phyloP scores from a whole-genome alignment of 2,113 vertebrate species.

The Anseranas semipalmata region DNA sequence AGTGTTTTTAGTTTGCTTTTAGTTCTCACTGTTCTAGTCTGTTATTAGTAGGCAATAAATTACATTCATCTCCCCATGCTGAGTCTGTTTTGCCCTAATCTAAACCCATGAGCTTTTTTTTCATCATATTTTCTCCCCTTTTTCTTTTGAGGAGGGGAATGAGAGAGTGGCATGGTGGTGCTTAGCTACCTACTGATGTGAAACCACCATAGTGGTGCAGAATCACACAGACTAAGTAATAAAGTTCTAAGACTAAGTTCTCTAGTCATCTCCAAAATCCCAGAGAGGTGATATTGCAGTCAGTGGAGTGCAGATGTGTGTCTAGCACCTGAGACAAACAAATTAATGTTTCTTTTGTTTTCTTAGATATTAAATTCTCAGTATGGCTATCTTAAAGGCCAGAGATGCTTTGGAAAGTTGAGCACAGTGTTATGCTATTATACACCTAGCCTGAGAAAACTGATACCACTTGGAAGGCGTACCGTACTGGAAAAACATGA shows the following conservation, averaged over 20 bases:
- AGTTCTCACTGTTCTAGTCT: too few relatives aligned
- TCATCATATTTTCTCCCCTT: too few relatives aligned
- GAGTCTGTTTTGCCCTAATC: too few relatives aligned
- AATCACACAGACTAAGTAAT: not conserved
- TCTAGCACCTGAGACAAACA: not conserved
- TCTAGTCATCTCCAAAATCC: not conserved
- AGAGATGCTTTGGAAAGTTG: not conserved
- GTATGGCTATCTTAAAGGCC: not conserved
- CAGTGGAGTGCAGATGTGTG: not conserved
- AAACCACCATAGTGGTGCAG: not conserved
- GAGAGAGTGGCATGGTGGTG: too few relatives aligned
- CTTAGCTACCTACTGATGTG: not conserved
- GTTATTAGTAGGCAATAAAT: too few relatives aligned
- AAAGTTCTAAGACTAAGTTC: not conserved
- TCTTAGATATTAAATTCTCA: not conserved
- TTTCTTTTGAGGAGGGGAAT: too few relatives aligned
- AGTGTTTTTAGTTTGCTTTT: too few relatives aligned
- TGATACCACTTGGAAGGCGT: not conserved
- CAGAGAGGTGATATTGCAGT: not conserved
- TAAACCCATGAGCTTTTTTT: too few relatives aligned
- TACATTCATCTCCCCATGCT: too few relatives aligned
- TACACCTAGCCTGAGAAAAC: not conserved
- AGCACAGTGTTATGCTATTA: not conserved
- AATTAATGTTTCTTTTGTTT: not conserved
- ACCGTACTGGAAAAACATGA: not conserved